Percentiles rank a stretch among this genome's conserved stretches.
These are phyloP conservation scores for Chironomus tentans DNA, from an alignment of 2,888 invertebrate genomes.

Conservation along the genomic window DNA sequence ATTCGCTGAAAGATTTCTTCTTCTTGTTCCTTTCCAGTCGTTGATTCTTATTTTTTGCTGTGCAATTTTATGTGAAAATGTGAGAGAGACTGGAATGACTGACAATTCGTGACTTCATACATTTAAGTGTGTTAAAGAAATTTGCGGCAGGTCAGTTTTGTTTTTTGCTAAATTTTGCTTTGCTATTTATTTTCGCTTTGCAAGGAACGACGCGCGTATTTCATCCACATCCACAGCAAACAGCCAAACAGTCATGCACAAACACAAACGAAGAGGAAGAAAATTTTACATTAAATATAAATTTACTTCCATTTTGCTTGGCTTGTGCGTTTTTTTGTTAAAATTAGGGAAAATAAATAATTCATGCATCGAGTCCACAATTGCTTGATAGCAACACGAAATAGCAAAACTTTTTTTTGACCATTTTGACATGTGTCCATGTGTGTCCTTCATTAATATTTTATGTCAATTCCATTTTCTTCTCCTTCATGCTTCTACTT, in stretches of 20 bases:
- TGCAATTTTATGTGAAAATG: neutral
- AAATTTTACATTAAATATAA: too few relatives aligned
- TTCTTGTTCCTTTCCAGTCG: neutral
- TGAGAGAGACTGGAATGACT: too few relatives aligned
- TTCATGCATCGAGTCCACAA: neutral
- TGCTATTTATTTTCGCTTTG: neutral
- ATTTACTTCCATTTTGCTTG: neutral
- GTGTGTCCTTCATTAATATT: constrained; percentile 17
- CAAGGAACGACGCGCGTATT: too few relatives aligned
- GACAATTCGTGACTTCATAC: too few relatives aligned
- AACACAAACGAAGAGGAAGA: too few relatives aligned
- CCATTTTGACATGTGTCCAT: constrained; percentile 11
- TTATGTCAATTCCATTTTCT: constrained; percentile 14
- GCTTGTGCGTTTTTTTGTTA: neutral
- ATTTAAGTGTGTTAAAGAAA: neutral
- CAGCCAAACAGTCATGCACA: too few relatives aligned
- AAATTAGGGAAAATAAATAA: constrained; percentile 11
- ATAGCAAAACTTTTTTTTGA: constrained; percentile 23
- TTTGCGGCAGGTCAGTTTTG: constrained; percentile 13
- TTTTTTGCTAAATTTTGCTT: constrained; percentile 2
- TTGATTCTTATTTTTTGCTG: neutral
- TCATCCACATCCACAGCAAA: too few relatives aligned
- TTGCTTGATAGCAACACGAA: constrained; percentile 4
- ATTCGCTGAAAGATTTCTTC: neutral
- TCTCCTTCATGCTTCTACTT: neutral